Base-by-base conservation (phyloP, 2,797 vertebrate species). In the Lagorchestes hirsutus region DNA sequence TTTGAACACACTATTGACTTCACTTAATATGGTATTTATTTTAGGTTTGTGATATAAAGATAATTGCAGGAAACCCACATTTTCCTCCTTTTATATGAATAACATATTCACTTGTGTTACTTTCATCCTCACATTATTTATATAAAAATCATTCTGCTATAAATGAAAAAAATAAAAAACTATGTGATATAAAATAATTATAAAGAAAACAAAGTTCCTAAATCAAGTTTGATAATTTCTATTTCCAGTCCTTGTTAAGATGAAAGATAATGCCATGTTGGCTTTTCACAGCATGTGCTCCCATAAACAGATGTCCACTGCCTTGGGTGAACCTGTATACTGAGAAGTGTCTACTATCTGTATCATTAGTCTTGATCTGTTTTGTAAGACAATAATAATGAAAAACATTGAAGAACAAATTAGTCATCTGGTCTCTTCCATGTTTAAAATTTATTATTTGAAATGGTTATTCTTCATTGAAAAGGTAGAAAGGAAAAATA, bases 301-400 rank as follows among this genome's bases (percentile, higher is more conserved):
- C 96, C 94, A 97, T 97, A 98, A 98, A 98, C 96, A 98, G 97
- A 98, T 98, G 96, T 97, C 97, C 97, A 97, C 67, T 97, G 97
- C 95, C 96, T 98, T 98, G 95, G 91, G 93, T 98, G 98, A 98
- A 98, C 97, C 96, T 98, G 58, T 94, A 96, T 97, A 97, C 97
- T 96, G 97, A 97, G 94, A 97, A 96, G 91, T 95, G 93, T 96
- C 97, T 98, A 93, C 93, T 94, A 97, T 97, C 93, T 97, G 90
- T 93, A 98, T 98, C 90, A 98, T 98, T 98, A 97, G 82, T 98
- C 96, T 91, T 97, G 91, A 97, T 98, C 97, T 97, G 94, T 97
- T 97, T 98, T 97, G 3, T 94, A 98, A 97, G 90, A 96, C 96
- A 98, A 95, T 95, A 96, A 97, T 95, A 96, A 96, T 98, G 96